Evolutionary conservation across 1,140 invertebrate species (phyloP), one percentile per base, ranked within the genome.

Genomic region (Diorhabda carinulata): DNA sequence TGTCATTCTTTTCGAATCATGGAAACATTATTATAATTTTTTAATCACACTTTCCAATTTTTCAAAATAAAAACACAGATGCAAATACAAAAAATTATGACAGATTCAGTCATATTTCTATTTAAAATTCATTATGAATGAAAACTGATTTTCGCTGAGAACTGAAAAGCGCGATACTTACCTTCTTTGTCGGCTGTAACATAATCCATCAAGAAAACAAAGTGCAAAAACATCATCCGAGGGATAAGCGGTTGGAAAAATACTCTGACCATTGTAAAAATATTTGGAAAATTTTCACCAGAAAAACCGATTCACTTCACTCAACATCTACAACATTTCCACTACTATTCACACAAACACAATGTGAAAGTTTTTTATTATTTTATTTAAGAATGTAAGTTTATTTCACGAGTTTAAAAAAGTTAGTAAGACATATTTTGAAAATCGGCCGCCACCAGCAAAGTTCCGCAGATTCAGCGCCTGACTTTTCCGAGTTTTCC

Each of bases 101-200:
- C 25, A 25, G 25, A 25, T 25, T 25, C 25, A 25, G 1, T 25
- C 25, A 25, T 25, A 25, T 25, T 25, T 25, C 2, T 25, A 25
- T 25, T 25, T 25, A 25, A 25, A 25, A 25, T 25, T 25, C 25
- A 25, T 25, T 25, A 25, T 25, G 25, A 25, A 25, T 25, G 25
- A 25, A 25, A 25, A 25, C 25, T 25, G 25, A 25, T 25, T 25
- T 25, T 25, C 25, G 25, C 25, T 25, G 25, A 25, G 25, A 25
- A 25, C 25, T 25, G 25, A 25, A 25, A 25, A 25, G 25, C 25
- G 25, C n/a, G 9, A 57, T 40, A 62, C 61, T 62, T 10, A 62
- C 61, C 61, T 41, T 62, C 61, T 62, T 62, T 62, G 10, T 43
- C 61, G n/a, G 61, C 61, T 43, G 10, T n/a, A n/a, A 43, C 43